Evolutionary conservation across 2,888 invertebrate species (phyloP), one percentile per base, ranked within the genome.

Genomic region (Euclidia mi): DNA sequence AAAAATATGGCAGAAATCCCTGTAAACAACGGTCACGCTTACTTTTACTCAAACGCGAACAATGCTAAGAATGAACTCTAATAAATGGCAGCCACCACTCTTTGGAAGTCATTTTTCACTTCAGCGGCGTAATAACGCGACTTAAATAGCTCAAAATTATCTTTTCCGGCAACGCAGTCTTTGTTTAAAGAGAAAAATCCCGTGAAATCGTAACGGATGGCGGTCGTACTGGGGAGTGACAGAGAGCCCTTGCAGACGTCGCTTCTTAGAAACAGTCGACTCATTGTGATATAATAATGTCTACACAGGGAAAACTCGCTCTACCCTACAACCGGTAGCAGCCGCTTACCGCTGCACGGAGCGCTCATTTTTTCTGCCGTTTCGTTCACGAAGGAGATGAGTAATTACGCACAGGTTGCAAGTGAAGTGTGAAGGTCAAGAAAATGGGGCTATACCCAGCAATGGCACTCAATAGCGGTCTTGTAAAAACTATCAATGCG

Each of bases 231-330:
- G 51, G 51, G 45, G 34, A 29, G 52, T 53, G 62, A 50, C 56
- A 29, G 55, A 53, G 52, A 65, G 60, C 56, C 18, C 45, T 58
- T 56, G 55, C 47, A 44, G 50, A 44, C 55, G 58, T 61, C 55
- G 61, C 61, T 42, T 60, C 71, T 66, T 57, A 53, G 61, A 57
- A 70, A 76, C 59, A 58, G 74, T 56, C 58, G 53, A 52, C 50
- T 70, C 74, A 70, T 73, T 73, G 62, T 56, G 40, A 63, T 56
- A 73, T 65, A 65, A 76, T 65, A 74, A 69, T 56, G 56, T 65
- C 59, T 62, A 43, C 42, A 37, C 17, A 35, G 32, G 14, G 48
- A 52, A 65, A 51, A 52, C 40, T 31, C 41, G 56, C 6, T 11
- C 28, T 6, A 11, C 37, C 12, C 25, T 18, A 15, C 20, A 3